Evolutionary conservation across 2,797 vertebrate species (phyloP).

Genomic region (Acanthurus lineatus): DNA sequence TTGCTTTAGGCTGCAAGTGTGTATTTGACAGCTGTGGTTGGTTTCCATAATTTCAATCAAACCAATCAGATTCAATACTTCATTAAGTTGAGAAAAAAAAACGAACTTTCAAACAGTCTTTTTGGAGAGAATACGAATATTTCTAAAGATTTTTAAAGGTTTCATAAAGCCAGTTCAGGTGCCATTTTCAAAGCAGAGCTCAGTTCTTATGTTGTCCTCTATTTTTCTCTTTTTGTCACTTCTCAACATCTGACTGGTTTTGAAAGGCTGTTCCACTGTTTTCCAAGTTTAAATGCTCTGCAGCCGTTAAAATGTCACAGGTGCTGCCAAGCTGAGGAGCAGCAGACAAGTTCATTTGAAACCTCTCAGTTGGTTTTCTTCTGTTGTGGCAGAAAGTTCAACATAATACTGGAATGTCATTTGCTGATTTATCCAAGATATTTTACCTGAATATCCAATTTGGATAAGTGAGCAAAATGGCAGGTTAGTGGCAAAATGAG

Average conservation of each 20-base stretch:
- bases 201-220: background rate
- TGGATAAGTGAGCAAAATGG: background rate
- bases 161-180: background rate
- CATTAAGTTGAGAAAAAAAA: background rate
- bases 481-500: background rate
- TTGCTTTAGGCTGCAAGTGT: background rate
- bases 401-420: background rate
- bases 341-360: conserved; percentile 21
- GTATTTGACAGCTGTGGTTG: background rate
- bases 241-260: conserved; percentile 49
- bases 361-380: background rate
- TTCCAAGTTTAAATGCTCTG: conserved; percentile 10
- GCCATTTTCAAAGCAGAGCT: background rate
- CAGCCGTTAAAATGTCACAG: conserved; percentile 26
- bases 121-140: background rate
- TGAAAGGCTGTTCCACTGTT: conserved; percentile 11
- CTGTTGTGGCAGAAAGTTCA: conserved; percentile 14
- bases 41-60: background rate
- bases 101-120: background rate
- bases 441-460: background rate
- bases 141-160: background rate
- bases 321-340: conserved; percentile 17
- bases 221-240: background rate
- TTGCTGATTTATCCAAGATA: conserved; percentile 16
- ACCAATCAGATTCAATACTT: background rate